Evolutionary conservation across 1,140 invertebrate genomes (phyloP), one percentile per base, ranked within the genome.

Genomic region (Saccostrea glomerata): DNA sequence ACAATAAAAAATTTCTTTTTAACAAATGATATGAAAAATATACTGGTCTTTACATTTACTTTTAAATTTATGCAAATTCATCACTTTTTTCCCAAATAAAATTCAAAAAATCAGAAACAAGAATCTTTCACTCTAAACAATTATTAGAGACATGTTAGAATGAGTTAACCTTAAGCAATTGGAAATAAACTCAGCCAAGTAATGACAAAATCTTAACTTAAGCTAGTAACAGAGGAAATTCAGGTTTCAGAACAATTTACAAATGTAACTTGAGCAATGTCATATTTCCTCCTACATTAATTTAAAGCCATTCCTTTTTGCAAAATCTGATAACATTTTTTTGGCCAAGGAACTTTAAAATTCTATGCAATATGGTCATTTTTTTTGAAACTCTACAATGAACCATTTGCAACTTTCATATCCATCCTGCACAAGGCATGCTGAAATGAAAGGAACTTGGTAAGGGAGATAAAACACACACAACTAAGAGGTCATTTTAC

Each of bases 31-130:
- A 47, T 2, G 5, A 47, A 47, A 47, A 47, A 47, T 7, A 47
- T 47, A 47, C 47, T 47, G 47, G 47, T 47, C 47, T 47, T 47
- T 7, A 47, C 47, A 47, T 47, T 47, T 5, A 47, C 9, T 47
- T 47, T 47, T 47, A 1, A 7, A 47, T 47, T 47, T 47, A 47
- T 47, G 47, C 5, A 47, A 47, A 9, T 36, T 47, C 0, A 47
- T 47, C 6, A 9, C 9, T 36, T 36, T 47, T 47, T 54, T 11
- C 88, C 85, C 89, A 90, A 86, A 60, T 47, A 30, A 36, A 82
- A 25, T 36, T 1, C 30, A 47, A 36, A 7, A 25, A 82, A 82
- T 30, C 25, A 82, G 30, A 30, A 82, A 25, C 73, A 82, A 30
- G 25, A 82, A 30, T 17, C 40, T 23, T 23, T 36, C 25, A 36